A percentile compares a stretch with the other conserved stretches of the same genome.
Evolutionary conservation across 2,113 vertebrate species (phyloP).

Genomic region (Thoracochromis brauschi): DNA sequence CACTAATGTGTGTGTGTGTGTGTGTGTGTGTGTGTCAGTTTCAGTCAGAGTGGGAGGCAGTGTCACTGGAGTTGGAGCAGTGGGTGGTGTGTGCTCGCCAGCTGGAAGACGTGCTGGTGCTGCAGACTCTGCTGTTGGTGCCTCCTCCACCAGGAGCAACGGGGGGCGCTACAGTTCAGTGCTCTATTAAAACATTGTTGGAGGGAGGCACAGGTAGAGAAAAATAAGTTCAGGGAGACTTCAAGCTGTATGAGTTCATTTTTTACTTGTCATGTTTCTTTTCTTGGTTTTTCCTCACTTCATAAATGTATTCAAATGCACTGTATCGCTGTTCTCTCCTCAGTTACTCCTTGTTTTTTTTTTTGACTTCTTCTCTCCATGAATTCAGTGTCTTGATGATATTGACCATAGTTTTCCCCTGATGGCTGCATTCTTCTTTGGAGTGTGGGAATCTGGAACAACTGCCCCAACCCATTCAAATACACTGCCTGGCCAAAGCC

Average conservation of each 20-base stretch:
- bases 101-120: constrained; percentile 86
- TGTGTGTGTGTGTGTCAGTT: constrained; percentile 10
- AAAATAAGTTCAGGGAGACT: not conserved
- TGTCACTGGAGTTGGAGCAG: constrained; percentile 92
- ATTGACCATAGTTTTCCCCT: not conserved
- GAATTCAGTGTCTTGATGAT: not conserved
- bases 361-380: not conserved
- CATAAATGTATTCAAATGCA: not conserved
- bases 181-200: constrained; percentile 84
- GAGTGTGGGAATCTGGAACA: not conserved
- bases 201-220: constrained; percentile 83
- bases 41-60: constrained; percentile 86
- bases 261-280: not conserved
- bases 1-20: not conserved
- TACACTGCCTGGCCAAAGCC: not conserved
- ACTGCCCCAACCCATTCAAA: not conserved
- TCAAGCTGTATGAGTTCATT: not conserved
- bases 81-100: constrained; percentile 90
- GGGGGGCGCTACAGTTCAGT: constrained; percentile 70
- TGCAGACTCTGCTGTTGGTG: constrained; percentile 83
- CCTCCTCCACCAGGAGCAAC: constrained; percentile 56
- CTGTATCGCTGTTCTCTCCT: not conserved
- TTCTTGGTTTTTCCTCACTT: not conserved
- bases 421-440: not conserved
- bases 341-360: not conserved